A percentile compares a stretch with the other conserved stretches of the same genome.
These are phyloP conservation scores for Belgica antarctica DNA, from an alignment of 2,888 invertebrate genomes.

Conservation along the genomic window DNA sequence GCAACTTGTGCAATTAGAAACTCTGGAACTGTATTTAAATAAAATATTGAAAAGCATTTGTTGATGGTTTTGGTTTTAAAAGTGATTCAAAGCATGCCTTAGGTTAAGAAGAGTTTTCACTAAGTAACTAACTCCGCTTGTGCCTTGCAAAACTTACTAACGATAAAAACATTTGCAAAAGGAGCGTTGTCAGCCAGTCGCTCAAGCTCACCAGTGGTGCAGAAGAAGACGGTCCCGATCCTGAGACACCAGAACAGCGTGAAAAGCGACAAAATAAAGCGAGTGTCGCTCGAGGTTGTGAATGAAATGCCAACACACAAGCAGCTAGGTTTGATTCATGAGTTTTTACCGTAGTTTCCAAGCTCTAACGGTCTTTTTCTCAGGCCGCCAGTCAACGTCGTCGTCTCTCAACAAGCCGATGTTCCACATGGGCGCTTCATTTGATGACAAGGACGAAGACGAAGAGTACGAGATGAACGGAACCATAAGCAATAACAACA, in stretches of 20 bases:
- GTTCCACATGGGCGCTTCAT: slow-evolving; percentile 30
- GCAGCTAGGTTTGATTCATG: too few species aligned
- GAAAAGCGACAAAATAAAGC: slow-evolving; percentile 28
- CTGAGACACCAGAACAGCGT: slow-evolving; percentile 30
- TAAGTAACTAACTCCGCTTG: too few species aligned
- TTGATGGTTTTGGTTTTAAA: too few species aligned
- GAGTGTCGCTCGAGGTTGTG: slow-evolving; percentile 35
- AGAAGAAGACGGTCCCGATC: slow-evolving; percentile 4
- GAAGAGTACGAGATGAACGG: slow-evolving; percentile 13
- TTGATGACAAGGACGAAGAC: slow-evolving; percentile 29
- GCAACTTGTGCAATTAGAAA: too few species aligned
- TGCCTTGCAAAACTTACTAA: neutral
- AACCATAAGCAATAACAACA: slow-evolving; percentile 13
- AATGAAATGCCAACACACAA: slow-evolving; percentile 3
- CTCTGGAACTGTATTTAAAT: too few species aligned
- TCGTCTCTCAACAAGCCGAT: neutral
- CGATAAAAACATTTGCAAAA: neutral
- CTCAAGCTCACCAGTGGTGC: slow-evolving; percentile 28
- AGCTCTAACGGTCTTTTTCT: neutral
- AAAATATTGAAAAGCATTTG: too few species aligned
- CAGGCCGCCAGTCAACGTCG: neutral
- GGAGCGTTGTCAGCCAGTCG: neutral
- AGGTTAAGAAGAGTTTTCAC: too few species aligned
- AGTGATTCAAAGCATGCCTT: too few species aligned
- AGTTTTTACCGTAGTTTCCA: too few species aligned